A percentile compares a stretch with the other conserved stretches of the same genome.
These are phyloP conservation scores for Drosophila nigricruria DNA, from an alignment of 2,888 invertebrate species.

Conservation along the genomic window DNA sequence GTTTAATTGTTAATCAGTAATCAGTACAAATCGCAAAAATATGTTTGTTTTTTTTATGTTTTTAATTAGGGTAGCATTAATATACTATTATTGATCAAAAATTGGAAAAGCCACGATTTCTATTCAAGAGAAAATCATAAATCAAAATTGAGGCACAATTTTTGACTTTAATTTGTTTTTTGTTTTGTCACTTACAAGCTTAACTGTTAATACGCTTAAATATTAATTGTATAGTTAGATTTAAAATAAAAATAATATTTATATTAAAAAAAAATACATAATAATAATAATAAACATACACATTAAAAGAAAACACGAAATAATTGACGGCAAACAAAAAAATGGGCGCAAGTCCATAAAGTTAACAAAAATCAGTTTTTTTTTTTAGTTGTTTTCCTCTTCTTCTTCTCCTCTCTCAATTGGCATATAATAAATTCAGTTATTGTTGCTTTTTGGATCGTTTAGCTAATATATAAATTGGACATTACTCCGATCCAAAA, in stretches of 20 bases:
- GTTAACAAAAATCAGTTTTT: conserved; percentile 37
- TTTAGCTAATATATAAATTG: conserved; percentile 43
- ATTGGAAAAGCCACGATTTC: conserved; percentile 33
- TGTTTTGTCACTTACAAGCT: conserved; percentile 62
- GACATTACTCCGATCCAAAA: conserved; percentile 37
- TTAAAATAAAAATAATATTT: conserved; percentile 40
- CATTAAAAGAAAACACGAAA: conserved; percentile 39
- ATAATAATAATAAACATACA: conserved; percentile 40
- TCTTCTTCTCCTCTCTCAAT: conserved; percentile 6
- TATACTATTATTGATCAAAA: conserved; percentile 46
- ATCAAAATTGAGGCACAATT: conserved; percentile 31
- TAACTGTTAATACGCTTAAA: conserved; percentile 78
- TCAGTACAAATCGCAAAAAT: conserved; percentile 82
- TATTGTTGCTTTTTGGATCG: conserved; percentile 31
- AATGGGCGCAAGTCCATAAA: conserved; percentile 29
- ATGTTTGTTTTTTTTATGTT: conserved; percentile 35
- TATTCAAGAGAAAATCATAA: conserved; percentile 30
- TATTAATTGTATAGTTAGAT: conserved; percentile 72
- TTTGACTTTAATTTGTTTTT: conserved; percentile 13
- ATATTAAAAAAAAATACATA: conserved; percentile 31
- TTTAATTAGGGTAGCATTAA: conserved; percentile 45
- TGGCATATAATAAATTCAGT: conserved; percentile 45
- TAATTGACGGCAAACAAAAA: conserved; percentile 50
- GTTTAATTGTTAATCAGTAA: conserved; percentile 75
- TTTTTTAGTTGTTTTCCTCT: conserved; percentile 6